Base-by-base conservation (phyloP, 2,797 vertebrate species). In the Malacoraja senta region DNA sequence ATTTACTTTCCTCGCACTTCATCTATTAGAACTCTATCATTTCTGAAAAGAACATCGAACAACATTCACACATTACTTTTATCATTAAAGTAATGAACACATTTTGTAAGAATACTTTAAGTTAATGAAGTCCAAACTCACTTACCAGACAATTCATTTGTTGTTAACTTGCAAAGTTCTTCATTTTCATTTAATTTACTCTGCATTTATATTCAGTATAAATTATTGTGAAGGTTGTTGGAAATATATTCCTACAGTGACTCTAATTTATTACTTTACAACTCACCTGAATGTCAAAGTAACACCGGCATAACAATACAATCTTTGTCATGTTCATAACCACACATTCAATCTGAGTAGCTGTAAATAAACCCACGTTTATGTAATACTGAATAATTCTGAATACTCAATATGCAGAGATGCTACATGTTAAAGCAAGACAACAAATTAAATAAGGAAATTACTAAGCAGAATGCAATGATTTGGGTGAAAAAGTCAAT, bases 241-340 rank as follows among this genome's bases (percentile, higher is more conserved):
- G 38, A 44, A 90, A 44, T 26, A 72, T 19, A 91, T 71, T 21
- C 72, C 21, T 26, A 71, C 17, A 38, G 19, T 35, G 2, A 38
- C 38, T 91, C 88, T 72, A 72, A 91, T 72, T 38, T 26, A 91
- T 91, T 91, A 91, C 24, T 91, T 91, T 72, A 38, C n/a, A 74
- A 29, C 26, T 8, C 88, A 53, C 21, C 68, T 91, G 21, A 53
- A 44, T 38, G 88, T n/a, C 29, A 68, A 68, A 13, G 12, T 68
- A 1, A 19, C 21, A 68, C 19, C 71, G 21, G 35, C 88, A 91
- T 38, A 90, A 35, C 86, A 90, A 32, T 35, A 81, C 80, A 26
- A 81, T 19, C 44, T 53, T 26, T 53, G 44, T 81, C 80, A 38
- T 15, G 1, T 17, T 53, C 80, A 44, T 81, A 81, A 81, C 44